Percentiles rank a stretch among this genome's conserved stretches.
Conservation (phyloP, 2,113 vertebrate genomes). For the Anser cygnoides region DNA sequence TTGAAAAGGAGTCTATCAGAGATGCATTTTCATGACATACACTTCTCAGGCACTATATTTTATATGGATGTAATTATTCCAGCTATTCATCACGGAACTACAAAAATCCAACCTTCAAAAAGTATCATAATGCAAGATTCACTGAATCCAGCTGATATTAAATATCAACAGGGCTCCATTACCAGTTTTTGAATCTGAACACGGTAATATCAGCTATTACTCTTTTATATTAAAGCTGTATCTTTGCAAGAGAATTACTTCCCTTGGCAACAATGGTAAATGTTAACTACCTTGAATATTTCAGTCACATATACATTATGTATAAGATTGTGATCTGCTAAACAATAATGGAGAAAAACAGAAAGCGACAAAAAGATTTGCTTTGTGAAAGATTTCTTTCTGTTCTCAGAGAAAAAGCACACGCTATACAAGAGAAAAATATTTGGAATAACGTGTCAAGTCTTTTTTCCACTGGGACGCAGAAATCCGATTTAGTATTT, state of each 20-base stretch:
- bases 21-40: neutral
- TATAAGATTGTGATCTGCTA: slow-evolving; percentile 33
- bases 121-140: neutral
- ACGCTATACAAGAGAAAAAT: neutral
- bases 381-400: neutral
- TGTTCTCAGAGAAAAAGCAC: neutral
- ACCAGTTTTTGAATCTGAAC: slow-evolving; percentile 6
- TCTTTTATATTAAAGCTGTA: slow-evolving; percentile 61
- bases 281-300: slow-evolving; percentile 40
- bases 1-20: neutral
- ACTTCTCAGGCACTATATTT: neutral
- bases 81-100: neutral
- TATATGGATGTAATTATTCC: neutral
- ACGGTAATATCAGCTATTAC: slow-evolving; percentile 26
- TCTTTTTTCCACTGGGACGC: neutral
- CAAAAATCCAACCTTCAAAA: neutral
- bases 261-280: neutral
- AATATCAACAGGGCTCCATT: slow-evolving; percentile 14
- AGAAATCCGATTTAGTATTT: neutral
- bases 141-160: neutral
- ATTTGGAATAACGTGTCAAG: neutral
- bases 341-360: neutral
- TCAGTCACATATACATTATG: slow-evolving; percentile 49
- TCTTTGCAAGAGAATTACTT: slow-evolving; percentile 16
- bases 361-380: neutral